Percentiles rank a stretch among this genome's conserved stretches.
These are phyloP conservation scores for Drosophila trapezifrons DNA, from an alignment of 1,140 invertebrate genomes.

Conservation along the genomic window DNA sequence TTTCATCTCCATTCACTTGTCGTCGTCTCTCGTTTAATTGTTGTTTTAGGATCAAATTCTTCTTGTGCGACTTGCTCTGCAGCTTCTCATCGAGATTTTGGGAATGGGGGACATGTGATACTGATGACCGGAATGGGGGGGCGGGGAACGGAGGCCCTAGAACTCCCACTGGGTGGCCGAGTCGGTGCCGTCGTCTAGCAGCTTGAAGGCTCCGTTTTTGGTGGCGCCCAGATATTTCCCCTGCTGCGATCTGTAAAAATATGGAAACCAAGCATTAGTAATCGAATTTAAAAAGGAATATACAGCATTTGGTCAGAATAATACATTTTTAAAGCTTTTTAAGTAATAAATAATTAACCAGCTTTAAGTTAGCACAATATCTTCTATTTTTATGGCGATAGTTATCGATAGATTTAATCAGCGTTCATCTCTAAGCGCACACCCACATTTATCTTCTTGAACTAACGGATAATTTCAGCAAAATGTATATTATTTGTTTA, in stretches of 20 bases:
- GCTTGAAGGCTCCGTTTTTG: slow-evolving; percentile 96
- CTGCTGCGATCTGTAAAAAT: slow-evolving; percentile 78
- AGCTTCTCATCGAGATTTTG: slow-evolving; percentile 26
- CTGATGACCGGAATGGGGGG: slow-evolving; percentile 29
- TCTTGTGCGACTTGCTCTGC: slow-evolving; percentile 35
- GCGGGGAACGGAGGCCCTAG: slow-evolving; percentile 85
- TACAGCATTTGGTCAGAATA: not conserved
- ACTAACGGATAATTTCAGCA: no score
- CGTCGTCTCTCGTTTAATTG: slow-evolving; percentile 25
- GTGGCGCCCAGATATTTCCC: slow-evolving; percentile 95
- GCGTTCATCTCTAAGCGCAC: no score
- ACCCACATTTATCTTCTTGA: no score
- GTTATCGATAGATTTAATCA: no score
- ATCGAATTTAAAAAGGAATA: not conserved
- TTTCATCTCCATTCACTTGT: slow-evolving; percentile 22
- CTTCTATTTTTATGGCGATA: no score
- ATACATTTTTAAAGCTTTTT: no score
- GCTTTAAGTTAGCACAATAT: no score
- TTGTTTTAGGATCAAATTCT: slow-evolving; percentile 39
- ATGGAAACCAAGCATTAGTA: not conserved
- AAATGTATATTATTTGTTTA: no score
- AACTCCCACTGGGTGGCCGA: slow-evolving; percentile 97
- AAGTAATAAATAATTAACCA: no score
- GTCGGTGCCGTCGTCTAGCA: slow-evolving; percentile 91
- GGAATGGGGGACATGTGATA: slow-evolving; percentile 44